Base-by-base conservation (phyloP, 1,140 invertebrate species). In the Thalassaphorura encarpata region DNA sequence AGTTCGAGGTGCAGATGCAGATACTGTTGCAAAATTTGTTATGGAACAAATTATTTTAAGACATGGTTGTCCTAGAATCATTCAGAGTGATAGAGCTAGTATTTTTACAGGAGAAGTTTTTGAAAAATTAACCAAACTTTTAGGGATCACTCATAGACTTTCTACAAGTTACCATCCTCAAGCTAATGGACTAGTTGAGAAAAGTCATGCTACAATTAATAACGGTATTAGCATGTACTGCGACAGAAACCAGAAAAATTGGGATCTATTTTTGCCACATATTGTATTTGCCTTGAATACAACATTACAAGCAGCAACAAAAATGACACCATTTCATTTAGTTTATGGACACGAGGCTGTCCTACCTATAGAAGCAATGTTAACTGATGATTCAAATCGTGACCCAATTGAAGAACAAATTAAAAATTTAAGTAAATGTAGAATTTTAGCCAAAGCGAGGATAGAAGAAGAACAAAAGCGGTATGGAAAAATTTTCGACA, bases 251-350 rank as follows among this genome's bases (percentile, higher is more conserved):
- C 62, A 66, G 51, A 53, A 46, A 19, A 58, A 71, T 36, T 71
- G 69, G 71, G 67, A 72, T 56, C 40, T 46, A 27, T 66, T 63
- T 45, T 29, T 70, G 11, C 56, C 54, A 21, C 60, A 60, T 11
- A 33, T 68, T 26, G 31, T 67, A 15, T 69, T 69, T 59, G 67
- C 69, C 1, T 69, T 69, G 39, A 54, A 66, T 62, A 50, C 57
- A 31, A 52, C 15, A 4, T 42, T 42, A 13, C 62, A 69, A 41
- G 52, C 47, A 3, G 29, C 56, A 5, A 67, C 24, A n/a, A 40
- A 53, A 24, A 49, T 59, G 13, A 56, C 54, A n/a, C 63, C 66
- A 3, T 68, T 64, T 46, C 64, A 33, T 31, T 26, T 69, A 1
- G 29, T 69, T n/a, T 64, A 67, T 57, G 68, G 68, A 26, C n/a